Evolutionary conservation across 2,113 vertebrate species (phyloP), one percentile per base, ranked within the genome.

Genomic region (Clinocottus analis): DNA sequence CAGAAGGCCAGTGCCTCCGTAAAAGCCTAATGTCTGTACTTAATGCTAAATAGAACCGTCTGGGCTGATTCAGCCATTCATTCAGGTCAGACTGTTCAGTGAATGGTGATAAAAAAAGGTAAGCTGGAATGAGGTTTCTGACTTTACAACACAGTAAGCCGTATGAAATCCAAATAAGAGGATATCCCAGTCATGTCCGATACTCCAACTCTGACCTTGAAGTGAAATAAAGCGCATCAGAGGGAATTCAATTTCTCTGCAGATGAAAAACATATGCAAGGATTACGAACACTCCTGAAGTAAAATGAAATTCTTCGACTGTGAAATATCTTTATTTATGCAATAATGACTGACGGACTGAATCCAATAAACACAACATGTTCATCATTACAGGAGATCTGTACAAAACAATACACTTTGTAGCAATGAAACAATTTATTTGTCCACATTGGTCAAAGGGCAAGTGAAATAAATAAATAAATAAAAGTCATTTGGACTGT

Each of bases 251-350:
- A 27, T 31, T 13, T 69, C 55, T 67, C 1, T 12, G 43, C 7
- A 61, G n/a, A 74, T 8, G 13, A 60, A 43, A 19, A 23, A 14
- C 31, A 75, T 14, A 45, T 72, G 35, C 27, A 61, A 74, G 41
- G 45, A 69, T 79, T 61, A 75, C 59, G n/a, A 61, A 82, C 31
- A 25, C 25, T 49, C 4, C 11, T 58, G 16, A 25, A 51, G 47
- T 21, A 66, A 67, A 62, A 62, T 4, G 17, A 41, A 81, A 78
- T 41, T 27, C 71, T 79, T 70, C 35, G 69, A 75, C 53, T 80
- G 65, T 79, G 80, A 90, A 85, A 86, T 79, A 59, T 68, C 45
- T 91, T 91, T 90, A 92, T 90, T 90, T 77, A 79, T 84, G 77
- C 70, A 77, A 75, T 83, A 61, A 78, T 84, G 67, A 90, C 67